phyloP scores from a whole-genome alignment of 2,113 vertebrate species.

The Fregetta grallaria region DNA sequence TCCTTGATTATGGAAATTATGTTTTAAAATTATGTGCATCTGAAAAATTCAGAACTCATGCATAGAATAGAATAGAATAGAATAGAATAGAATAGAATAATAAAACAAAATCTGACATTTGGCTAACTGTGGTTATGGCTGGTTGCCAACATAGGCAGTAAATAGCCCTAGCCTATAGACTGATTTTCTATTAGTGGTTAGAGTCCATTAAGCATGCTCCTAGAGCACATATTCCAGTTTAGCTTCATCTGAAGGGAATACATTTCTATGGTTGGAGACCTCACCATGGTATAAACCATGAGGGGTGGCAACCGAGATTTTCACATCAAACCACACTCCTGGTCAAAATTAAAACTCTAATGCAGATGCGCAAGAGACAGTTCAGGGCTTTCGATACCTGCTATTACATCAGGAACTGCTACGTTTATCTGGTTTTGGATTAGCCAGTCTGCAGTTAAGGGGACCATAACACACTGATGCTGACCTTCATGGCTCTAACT shows the following conservation, averaged over 20 bases:
- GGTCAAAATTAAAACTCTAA: not conserved
- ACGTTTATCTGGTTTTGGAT: not conserved
- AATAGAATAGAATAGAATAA: not conserved
- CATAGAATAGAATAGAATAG: not conserved
- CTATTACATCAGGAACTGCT: not conserved
- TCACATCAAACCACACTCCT: not conserved
- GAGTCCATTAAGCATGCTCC: not conserved
- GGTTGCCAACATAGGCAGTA: not conserved
- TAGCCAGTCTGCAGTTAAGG: not conserved
- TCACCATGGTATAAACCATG: not conserved
- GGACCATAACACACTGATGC: not conserved
- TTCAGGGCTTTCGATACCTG: not conserved
- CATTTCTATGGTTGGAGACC: not conserved
- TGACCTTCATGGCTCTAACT: not conserved
- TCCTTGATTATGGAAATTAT: not conserved
- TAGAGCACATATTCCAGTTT: not conserved
- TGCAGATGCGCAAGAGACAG: not conserved
- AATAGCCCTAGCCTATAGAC: not conserved
- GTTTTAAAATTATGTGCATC: not conserved
- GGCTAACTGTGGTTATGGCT: not conserved
- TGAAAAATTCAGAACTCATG: not conserved
- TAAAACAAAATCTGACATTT: not conserved
- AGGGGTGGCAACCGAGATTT: fast-evolving
- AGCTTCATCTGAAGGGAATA: not conserved
- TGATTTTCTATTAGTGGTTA: not conserved